A percentile compares a stretch with the other conserved stretches of the same genome.
phyloP scores from a whole-genome alignment of 2,113 vertebrate genomes.

The Ascaphus truei region DNA sequence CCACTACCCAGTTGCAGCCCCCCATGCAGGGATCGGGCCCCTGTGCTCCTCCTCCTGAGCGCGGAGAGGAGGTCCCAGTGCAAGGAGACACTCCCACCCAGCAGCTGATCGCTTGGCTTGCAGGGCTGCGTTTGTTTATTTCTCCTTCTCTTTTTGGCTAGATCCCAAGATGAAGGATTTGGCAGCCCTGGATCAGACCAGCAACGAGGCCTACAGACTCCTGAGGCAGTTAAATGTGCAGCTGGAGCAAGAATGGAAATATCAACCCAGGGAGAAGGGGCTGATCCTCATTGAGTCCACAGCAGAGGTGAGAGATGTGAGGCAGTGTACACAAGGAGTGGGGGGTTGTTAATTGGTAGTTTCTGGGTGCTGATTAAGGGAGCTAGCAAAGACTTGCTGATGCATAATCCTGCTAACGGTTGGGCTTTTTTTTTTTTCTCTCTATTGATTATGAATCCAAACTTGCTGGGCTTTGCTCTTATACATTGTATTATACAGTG shows the following conservation, averaged over 20 bases:
- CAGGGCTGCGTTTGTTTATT: background rate
- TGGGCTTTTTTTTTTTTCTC: too few species aligned
- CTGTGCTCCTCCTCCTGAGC: background rate
- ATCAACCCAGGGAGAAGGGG: constrained; percentile 82
- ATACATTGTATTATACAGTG: too few species aligned
- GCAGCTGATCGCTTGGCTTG: constrained; percentile 14
- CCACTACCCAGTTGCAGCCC: background rate
- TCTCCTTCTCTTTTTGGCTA: background rate
- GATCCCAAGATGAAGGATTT: constrained; percentile 54
- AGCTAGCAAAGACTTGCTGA: too few species aligned
- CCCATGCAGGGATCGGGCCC: background rate
- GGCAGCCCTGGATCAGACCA: constrained; percentile 52
- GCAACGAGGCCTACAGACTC: constrained; percentile 76
- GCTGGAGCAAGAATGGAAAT: constrained; percentile 78
- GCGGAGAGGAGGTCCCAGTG: background rate
- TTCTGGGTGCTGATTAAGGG: too few species aligned
- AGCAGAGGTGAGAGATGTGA: constrained; percentile 60
- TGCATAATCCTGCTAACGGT: too few species aligned
- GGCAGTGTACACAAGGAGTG: accelerated
- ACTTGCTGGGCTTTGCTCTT: too few species aligned
- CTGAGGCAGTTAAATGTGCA: constrained; percentile 84
- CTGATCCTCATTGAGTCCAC: constrained; percentile 80
- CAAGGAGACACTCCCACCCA: background rate
- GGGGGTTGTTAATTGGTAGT: too few species aligned
- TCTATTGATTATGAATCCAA: too few species aligned